A percentile compares a stretch with the other conserved stretches of the same genome.
Conservation (phyloP, 2,113 vertebrate genomes). For the Sceloporus undulatus region DNA sequence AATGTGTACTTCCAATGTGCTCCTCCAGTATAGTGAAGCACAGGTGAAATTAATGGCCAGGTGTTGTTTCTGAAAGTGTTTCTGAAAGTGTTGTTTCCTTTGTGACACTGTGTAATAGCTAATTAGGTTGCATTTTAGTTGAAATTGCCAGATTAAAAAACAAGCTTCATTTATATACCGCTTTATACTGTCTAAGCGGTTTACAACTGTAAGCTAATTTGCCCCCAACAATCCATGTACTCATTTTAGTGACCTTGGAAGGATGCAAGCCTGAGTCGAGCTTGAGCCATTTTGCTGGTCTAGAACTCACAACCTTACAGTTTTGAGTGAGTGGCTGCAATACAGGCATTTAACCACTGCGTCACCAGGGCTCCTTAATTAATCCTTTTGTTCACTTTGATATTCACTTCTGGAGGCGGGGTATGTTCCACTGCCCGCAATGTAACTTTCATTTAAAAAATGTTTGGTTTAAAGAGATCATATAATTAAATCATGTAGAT, state of each 20-base stretch:
- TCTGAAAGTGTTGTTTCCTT: neutral
- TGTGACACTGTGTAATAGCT: neutral
- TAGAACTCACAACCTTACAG: too few relatives aligned
- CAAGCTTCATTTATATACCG: too few relatives aligned
- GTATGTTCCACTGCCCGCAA: conserved; percentile 32
- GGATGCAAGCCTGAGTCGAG: too few relatives aligned
- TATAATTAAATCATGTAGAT: conserved; percentile 67
- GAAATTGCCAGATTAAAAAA: neutral
- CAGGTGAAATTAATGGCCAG: neutral
- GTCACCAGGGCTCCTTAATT: neutral
- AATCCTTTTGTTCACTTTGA: conserved; percentile 21
- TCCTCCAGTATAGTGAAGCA: too few relatives aligned
- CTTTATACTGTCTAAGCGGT: too few relatives aligned
- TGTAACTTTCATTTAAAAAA: neutral
- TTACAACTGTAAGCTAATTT: too few relatives aligned
- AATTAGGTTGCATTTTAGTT: neutral
- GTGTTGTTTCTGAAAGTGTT: neutral
- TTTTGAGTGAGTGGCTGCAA: too few relatives aligned
- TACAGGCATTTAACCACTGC: too few relatives aligned
- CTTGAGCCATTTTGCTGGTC: too few relatives aligned
- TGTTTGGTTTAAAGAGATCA: conserved; percentile 46
- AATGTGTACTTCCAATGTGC: too few relatives aligned
- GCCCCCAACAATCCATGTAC: too few relatives aligned
- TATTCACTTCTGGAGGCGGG: conserved; percentile 18
- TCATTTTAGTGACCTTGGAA: too few relatives aligned